Evolutionary conservation across 2,888 invertebrate species (phyloP), one percentile per base, ranked within the genome.

Genomic region (Eupithecia tripunctaria): DNA sequence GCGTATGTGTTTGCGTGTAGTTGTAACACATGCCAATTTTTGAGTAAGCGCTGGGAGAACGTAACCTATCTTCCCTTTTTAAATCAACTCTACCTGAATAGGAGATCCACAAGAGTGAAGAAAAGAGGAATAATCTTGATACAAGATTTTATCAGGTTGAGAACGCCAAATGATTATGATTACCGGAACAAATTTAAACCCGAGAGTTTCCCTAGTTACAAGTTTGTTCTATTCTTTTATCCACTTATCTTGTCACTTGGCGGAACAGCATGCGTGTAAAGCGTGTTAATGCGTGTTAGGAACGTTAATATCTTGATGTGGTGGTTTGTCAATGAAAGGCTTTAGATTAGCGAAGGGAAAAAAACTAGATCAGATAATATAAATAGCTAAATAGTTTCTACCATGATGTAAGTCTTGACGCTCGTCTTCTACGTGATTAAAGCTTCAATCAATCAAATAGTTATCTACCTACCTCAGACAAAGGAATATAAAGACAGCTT

Each of bases 321-420:
- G 36, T 32, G 32, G 32, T 62, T 36, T 32, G 62, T 36, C 62
- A n/a, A 51, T 51, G 51, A 21, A 32, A 36, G 62, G 62, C 32
- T 62, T 62, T 62, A 62, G 62, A 62, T 62, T 36, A 62, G 62
- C 62, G 32, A n/a, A 36, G 62, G 36, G 62, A 36, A 36, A 62
- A 29, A 62, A n/a, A 10, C 27, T 27, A 12, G 21, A 3, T 51
- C 21, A 21, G 51, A 51, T 51, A 51, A 51, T 21, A 12, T 12
- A 18, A 21, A 51, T 25, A 21, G 21, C 21, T 56, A 25, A 25
- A 56, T 25, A 1, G 10, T 51, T 51, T 51, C 4, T 25, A 51
- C 10, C 12, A 51, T 2, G 14, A 10, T n/a, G 18, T 2, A 47
- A 47, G 47, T 51, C 6, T n/a, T 47, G 18, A 4, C 15, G 43